Evolutionary conservation across 2,113 vertebrate genomes (phyloP).

Genomic region (Vimba vimba): DNA sequence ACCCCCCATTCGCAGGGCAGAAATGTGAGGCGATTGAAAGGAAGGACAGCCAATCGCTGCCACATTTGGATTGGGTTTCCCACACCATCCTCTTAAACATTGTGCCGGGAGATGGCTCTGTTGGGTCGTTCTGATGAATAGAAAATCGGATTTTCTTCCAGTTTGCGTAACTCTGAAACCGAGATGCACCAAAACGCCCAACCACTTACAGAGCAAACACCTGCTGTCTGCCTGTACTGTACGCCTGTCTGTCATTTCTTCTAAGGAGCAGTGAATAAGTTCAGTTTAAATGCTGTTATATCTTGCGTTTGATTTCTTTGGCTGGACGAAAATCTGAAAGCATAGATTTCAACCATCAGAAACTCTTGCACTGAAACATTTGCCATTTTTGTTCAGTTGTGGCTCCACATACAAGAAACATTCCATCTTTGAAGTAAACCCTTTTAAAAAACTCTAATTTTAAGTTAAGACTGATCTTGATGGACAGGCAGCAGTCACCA

Average conservation of each 20-base stretch:
- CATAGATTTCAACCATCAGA: conserved; percentile 6
- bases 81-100: background rate
- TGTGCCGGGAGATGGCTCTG: background rate
- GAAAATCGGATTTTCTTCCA: background rate
- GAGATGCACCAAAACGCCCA: background rate
- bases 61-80: background rate
- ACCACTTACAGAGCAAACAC: background rate
- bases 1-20: conserved; percentile 79
- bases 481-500: background rate
- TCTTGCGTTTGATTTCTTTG: background rate
- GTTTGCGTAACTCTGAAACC: background rate
- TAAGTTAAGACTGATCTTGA: background rate
- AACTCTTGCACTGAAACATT: background rate
- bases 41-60: background rate
- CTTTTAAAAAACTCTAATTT: background rate
- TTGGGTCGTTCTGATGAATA: conserved; percentile 4
- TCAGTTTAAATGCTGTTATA: background rate
- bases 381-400: background rate
- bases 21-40: conserved; percentile 82
- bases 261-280: background rate
- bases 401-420: background rate
- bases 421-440: background rate
- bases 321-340: background rate
- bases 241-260: background rate
- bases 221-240: conserved; percentile 13